These are phyloP conservation scores for Ruditapes philippinarum DNA, from an alignment of 1,140 invertebrate species.

Conservation along the genomic window DNA sequence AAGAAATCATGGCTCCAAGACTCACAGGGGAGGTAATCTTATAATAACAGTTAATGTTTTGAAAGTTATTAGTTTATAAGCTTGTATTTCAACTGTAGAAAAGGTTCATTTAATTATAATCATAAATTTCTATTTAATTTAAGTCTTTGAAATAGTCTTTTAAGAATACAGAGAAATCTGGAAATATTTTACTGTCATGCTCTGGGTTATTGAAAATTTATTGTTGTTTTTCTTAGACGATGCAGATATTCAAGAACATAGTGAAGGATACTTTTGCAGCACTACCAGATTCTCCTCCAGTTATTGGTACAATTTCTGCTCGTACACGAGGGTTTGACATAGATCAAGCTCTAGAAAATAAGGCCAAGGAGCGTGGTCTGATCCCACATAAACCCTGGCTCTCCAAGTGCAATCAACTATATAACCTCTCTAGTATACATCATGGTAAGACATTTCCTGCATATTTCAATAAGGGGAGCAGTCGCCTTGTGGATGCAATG, in stretches of 20 bases:
- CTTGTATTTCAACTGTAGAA: too few species aligned
- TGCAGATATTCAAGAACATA: slow-evolving; percentile 82
- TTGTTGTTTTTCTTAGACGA: slow-evolving; percentile 71
- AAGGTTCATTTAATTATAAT: too few species aligned
- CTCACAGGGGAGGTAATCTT: slow-evolving; percentile 83
- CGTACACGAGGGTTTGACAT: slow-evolving; percentile 77
- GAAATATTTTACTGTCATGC: too few species aligned
- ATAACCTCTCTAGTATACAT: slow-evolving; percentile 82
- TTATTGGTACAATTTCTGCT: slow-evolving; percentile 75
- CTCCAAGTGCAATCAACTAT: slow-evolving; percentile 85
- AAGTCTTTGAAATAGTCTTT: too few species aligned
- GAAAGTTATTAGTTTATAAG: too few species aligned
- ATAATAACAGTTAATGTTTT: too few species aligned
- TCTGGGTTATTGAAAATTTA: too few species aligned
- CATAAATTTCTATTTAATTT: too few species aligned
- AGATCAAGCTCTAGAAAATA: slow-evolving; percentile 81
- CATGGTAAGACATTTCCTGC: slow-evolving; percentile 83
- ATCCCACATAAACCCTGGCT: slow-evolving; percentile 85
- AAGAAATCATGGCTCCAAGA: slow-evolving; percentile 84
- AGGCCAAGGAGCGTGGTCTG: slow-evolving; percentile 80
- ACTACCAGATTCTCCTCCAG: slow-evolving; percentile 81
- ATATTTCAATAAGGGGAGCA: too few species aligned
- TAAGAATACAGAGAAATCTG: too few species aligned
- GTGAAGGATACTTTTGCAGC: slow-evolving; percentile 84
- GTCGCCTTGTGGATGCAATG: too few species aligned